Evolutionary conservation across 92 coral and sea anemone species (phyloP).

Genomic region (Diadumene lineata): DNA sequence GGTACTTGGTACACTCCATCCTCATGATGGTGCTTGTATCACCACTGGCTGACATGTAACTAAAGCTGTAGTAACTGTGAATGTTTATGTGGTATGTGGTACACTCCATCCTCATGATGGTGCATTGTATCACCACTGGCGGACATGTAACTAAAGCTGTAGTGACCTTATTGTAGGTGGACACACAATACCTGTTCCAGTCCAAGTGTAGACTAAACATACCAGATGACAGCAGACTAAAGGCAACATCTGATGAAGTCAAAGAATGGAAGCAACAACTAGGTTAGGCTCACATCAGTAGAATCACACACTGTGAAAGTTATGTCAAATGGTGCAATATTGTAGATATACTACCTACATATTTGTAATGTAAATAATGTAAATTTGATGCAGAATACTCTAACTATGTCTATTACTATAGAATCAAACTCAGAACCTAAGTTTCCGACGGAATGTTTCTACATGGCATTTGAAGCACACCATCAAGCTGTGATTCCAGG

Average conservation of each 20-base stretch:
- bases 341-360: no score
- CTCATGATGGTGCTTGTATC: no score
- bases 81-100: no score
- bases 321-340: slow-evolving; percentile 27
- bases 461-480: slow-evolving; percentile 88
- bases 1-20: no score
- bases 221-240: slow-evolving; percentile 79
- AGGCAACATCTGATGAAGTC: slow-evolving; percentile 80
- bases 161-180: slow-evolving; percentile 57
- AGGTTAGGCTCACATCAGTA: slow-evolving; percentile 33
- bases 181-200: slow-evolving; percentile 76
- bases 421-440: slow-evolving; percentile 51
- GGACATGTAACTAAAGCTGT: no score
- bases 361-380: slow-evolving; percentile 12
- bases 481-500: slow-evolving; percentile 87
- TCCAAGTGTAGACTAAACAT: slow-evolving; percentile 80
- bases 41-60: no score
- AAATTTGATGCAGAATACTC: slow-evolving; percentile 49
- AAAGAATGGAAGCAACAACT: slow-evolving; percentile 69
- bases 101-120: no score
- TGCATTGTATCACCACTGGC: no score
- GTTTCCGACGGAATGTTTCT: slow-evolving; percentile 97
- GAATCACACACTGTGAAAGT: neutral
- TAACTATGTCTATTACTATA: slow-evolving; percentile 72
- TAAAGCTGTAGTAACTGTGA: no score